Evolutionary conservation across 2,888 invertebrate species (phyloP).

Genomic region (Chrysina gloriosa): DNA sequence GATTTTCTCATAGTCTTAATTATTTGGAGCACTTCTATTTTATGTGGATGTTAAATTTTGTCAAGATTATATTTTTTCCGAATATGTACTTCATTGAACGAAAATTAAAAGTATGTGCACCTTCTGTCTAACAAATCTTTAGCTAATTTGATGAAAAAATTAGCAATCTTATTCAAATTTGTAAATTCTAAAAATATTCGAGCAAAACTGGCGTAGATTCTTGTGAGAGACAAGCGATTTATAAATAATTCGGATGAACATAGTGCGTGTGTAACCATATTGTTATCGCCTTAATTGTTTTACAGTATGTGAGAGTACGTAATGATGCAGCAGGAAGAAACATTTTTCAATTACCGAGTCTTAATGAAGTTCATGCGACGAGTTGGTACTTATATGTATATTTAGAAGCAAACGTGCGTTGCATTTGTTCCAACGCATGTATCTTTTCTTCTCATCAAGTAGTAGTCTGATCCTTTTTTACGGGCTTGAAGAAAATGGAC

Average conservation of each 20-base stretch:
- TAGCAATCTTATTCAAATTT: no score
- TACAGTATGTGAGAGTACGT: neutral
- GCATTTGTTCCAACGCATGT: slow-evolving; percentile 26
- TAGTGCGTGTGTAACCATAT: neutral
- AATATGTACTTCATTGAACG: no score
- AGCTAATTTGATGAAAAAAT: no score
- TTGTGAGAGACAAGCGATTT: neutral
- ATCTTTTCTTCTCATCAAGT: slow-evolving; percentile 22
- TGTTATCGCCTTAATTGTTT: neutral
- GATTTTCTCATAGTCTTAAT: no score
- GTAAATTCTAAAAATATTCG: no score
- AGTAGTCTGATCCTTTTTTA: slow-evolving; percentile 33
- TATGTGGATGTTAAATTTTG: no score
- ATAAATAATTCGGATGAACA: neutral
- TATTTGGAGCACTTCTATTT: no score
- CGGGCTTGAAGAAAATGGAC: slow-evolving; percentile 22
- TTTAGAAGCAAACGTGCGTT: slow-evolving; percentile 19
- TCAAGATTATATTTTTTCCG: no score
- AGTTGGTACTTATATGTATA: slow-evolving; percentile 26
- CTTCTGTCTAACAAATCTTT: no score
- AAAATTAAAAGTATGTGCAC: no score
- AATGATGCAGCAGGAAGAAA: slow-evolving; percentile 10
- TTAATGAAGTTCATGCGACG: slow-evolving; percentile 29
- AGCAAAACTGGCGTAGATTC: no score
- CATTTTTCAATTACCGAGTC: slow-evolving; percentile 4